Evolutionary conservation across 2,888 invertebrate species (phyloP), one percentile per base, ranked within the genome.

Genomic region (Malacosoma neustria): DNA sequence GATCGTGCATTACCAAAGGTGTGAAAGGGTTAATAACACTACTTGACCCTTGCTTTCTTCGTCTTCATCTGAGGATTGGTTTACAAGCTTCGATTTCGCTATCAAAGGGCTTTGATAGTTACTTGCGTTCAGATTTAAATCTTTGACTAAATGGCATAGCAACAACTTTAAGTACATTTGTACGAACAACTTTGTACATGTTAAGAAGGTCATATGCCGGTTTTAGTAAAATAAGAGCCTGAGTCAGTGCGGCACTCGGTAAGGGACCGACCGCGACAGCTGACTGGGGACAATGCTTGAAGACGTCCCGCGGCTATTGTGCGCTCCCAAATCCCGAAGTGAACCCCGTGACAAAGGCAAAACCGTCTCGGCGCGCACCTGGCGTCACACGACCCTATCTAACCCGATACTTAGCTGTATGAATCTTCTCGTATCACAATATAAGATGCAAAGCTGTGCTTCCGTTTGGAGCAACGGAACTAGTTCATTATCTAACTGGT

Each of bases 271-370:
- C 61, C 62, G 62, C 73, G 79, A 76, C 84, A 81, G 84, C 85
- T 82, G 84, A 81, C 67, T 64, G 51, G 53, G 68, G 67, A 82
- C 81, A 84, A 81, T 75, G 49, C 67, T 57, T 68, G 81, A 82
- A 84, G 85, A 85, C 80, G 82, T 80, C 77, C 74, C 77, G 79
- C 66, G 63, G 72, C 67, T 60, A 73, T 84, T 85, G 81, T 82
- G 60, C 38, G 50, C 51, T 52, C 61, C 46, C 47, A 47, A 61
- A 54, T 54, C 61, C 64, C 68, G 62, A 45, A 58, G 54, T 13
- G 41, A 49, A 54, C 57, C 51, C 61, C 55, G 59, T 54, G 57
- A 69, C 73, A 77, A 77, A 74, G 66, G 69, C 58, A 52, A 47
- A 49, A 49, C 60, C 73, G 81, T 72, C 79, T 74, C 71, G 66